Base-by-base conservation (phyloP, 2,113 vertebrate species). In the Bothrops jararaca region DNA sequence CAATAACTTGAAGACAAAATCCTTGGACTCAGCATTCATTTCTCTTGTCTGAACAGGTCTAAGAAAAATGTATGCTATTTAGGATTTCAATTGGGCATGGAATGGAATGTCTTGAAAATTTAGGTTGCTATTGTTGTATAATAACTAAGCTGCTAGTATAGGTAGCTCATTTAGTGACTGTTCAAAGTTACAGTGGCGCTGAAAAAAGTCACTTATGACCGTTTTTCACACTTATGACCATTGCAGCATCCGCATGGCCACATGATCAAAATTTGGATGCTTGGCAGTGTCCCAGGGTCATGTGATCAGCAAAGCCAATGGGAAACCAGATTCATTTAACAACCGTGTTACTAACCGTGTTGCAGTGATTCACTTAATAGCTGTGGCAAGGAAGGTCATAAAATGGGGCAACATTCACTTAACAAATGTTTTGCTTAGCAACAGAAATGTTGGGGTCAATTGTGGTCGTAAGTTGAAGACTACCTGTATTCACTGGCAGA, bases 1-100 rank as follows among this genome's bases (percentile, higher is more conserved):
- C 85, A 96, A 95, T 91, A 96, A 89, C 95, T 90, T 58, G 94
- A 95, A 91, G 56, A 95, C 90, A 96, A 95, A 96, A 80, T 80
- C n/a, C 90, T 91, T 34, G 92, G 90, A 93, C 89, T 96, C 92
- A 94, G 95, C 94, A 96, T 95, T 56, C 89, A 89, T 69, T 92
- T 88, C 89, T 96, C 86, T 95, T 94, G 95, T 94, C 94, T 57
- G 97, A 92, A 90, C 94, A 93, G 88, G 93, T 90, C 89, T 94
- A 96, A 85, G 23, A 22, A 88, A 85, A 20, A 13, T 34, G n/a
- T 10, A 2, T 26, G 18, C 6, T 1, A 34, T 39, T 89, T 26
- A 24, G 24, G n/a, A 80, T 45, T 57, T n/a, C 9, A 39, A 88
- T 42, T n/a, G 23, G 86, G 20, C 20, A 8, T 92, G 23, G 50